phyloP scores from a whole-genome alignment of 2,113 vertebrate genomes.

The Bubo bubo region DNA sequence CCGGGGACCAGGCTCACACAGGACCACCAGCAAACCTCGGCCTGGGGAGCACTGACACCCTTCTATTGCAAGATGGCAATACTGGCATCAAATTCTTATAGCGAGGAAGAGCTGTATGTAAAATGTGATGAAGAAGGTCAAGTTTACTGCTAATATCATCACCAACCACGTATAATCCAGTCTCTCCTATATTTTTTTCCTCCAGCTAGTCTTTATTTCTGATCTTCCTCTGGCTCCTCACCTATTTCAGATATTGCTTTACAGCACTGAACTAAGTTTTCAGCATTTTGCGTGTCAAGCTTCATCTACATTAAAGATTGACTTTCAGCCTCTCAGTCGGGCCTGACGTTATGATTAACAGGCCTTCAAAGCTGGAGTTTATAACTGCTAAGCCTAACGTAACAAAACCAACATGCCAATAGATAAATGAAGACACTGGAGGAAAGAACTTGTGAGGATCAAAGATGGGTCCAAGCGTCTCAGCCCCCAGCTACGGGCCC shows the following conservation, averaged over 20 bases:
- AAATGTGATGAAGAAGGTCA: background rate
- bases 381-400: background rate
- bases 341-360: background rate
- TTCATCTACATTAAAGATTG: background rate
- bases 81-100: background rate
- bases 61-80: background rate
- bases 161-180: background rate
- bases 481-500: background rate
- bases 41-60: background rate
- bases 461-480: background rate
- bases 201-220: background rate
- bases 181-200: background rate
- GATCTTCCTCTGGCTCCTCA: background rate
- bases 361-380: background rate
- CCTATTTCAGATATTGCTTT: background rate
- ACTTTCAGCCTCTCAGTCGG: background rate
- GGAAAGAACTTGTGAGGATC: background rate
- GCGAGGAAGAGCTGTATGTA: no score
- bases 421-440: background rate
- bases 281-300: background rate
- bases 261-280: background rate
- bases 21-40: no score
- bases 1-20: background rate
- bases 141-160: background rate
- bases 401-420: background rate